Evolutionary conservation across 2,113 vertebrate species (phyloP).

Genomic region (Harpagus bidentatus): DNA sequence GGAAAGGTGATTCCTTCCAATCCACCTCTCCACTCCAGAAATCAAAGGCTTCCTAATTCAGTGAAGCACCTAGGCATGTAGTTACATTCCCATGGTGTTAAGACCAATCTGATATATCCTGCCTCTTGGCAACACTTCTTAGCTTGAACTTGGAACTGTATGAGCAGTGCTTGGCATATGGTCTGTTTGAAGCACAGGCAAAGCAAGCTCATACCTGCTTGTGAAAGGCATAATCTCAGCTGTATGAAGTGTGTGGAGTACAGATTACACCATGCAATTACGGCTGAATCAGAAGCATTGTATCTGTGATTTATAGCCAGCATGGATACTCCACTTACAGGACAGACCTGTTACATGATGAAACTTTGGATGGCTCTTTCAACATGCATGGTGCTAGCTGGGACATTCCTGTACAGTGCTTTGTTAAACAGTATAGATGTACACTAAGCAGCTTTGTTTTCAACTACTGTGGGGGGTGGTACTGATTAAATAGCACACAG

Average conservation of each 20-base stretch:
- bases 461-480: neutral
- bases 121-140: neutral
- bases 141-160: neutral
- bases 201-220: neutral
- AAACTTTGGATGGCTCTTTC: neutral
- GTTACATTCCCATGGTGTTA: neutral
- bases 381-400: neutral
- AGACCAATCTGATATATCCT: neutral
- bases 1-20: neutral
- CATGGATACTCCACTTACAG: neutral
- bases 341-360: neutral
- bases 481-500: neutral
- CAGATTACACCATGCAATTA: neutral
- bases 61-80: neutral
- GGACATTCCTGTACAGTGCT: neutral
- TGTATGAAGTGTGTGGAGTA: fast-evolving
- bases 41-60: neutral
- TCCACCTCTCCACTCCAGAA: neutral
- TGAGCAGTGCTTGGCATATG: neutral
- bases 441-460: neutral
- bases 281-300: fast-evolving
- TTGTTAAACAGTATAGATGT: neutral
- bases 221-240: neutral
- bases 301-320: neutral
- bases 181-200: neutral